Conservation (phyloP, 2,113 vertebrate genomes). For the Tragelaphus buxtoni region DNA sequence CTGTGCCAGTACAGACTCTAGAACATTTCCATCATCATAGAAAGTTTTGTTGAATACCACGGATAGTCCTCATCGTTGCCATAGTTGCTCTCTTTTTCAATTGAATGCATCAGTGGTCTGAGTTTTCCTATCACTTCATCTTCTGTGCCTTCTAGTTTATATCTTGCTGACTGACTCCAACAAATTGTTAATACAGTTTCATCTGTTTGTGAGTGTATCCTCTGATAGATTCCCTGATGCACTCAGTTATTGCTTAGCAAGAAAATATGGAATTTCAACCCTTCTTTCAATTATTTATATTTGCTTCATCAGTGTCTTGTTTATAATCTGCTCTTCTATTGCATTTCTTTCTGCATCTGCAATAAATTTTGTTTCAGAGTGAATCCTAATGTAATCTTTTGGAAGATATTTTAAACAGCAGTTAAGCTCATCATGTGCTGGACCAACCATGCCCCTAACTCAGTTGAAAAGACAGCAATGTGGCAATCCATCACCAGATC, state of each 20-base stretch:
- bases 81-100: not conserved
- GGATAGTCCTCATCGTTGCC: rapidly evolving
- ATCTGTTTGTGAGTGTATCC: not conserved
- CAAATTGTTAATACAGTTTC: not conserved
- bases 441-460: not conserved
- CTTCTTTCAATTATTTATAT: not conserved
- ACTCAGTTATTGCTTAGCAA: slow-evolving; percentile 13
- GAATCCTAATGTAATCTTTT: not conserved
- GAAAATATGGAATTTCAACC: not conserved
- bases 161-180: not conserved
- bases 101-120: not conserved
- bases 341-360: not conserved
- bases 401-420: not conserved
- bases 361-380: not conserved
- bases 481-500: not conserved
- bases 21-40: not conserved
- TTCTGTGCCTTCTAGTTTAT: not conserved
- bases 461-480: not conserved
- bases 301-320: not conserved
- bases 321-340: not conserved
- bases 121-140: not conserved
- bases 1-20: not conserved
- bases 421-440: not conserved
- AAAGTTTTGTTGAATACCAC: not conserved
- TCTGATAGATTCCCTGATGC: not conserved